phyloP scores from a whole-genome alignment of 2,113 vertebrate genomes.

The Thunnus maccoyii region DNA sequence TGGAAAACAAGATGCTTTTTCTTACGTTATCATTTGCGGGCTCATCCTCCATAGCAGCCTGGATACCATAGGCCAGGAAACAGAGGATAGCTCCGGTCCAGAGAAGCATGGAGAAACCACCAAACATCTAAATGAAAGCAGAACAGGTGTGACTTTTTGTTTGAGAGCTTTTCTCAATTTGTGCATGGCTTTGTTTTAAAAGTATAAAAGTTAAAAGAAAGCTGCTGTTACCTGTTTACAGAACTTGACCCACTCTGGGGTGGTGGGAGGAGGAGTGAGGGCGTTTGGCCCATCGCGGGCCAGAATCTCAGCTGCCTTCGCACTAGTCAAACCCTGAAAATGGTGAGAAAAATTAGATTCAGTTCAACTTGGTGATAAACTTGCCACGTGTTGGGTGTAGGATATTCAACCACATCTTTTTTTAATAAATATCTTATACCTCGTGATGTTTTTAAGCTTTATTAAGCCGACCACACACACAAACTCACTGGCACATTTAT shows the following conservation, averaged over 20 bases:
- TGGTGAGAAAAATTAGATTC: background rate
- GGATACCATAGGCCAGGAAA: slow-evolving; percentile 94
- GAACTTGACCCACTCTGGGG: slow-evolving; percentile 98
- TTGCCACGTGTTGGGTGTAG: background rate
- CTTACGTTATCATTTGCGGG: slow-evolving; percentile 94
- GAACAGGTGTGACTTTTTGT: background rate
- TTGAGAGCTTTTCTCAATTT: background rate
- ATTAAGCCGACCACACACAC: background rate
- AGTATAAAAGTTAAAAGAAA: background rate
- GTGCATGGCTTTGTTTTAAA: background rate
- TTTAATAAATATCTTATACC: too few species aligned
- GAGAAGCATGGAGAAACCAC: slow-evolving; percentile 92
- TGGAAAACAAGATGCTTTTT: background rate
- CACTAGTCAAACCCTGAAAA: slow-evolving; percentile 79
- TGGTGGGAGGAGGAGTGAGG: slow-evolving; percentile 96
- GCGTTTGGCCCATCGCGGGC: slow-evolving; percentile 95
- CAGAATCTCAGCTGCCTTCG: slow-evolving; percentile 92
- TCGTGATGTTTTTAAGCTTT: background rate
- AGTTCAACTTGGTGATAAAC: too few species aligned
- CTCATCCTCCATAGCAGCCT: slow-evolving; percentile 88
- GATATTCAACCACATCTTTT: background rate
- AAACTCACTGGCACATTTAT: slow-evolving; percentile 28
- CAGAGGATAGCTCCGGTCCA: slow-evolving; percentile 98
- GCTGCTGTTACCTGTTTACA: slow-evolving; percentile 85
- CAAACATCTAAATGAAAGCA: slow-evolving; percentile 73